Conservation (phyloP, 1,140 invertebrate species). For the Trichonephila inaurata region DNA sequence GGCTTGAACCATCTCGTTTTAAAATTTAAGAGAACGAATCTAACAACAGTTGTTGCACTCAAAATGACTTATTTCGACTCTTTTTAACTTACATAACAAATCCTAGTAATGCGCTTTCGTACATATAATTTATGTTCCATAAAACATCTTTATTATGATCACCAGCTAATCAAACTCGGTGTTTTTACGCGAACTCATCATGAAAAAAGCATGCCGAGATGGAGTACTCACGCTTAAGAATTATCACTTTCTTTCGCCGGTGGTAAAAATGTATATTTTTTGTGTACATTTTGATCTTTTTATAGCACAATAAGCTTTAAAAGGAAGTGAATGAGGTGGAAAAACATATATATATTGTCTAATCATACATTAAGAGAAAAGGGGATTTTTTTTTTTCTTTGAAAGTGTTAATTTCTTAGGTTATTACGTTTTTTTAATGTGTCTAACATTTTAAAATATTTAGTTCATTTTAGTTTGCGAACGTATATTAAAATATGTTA, state of each 20-base stretch:
- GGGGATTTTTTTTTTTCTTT: too few species aligned
- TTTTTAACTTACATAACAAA: neutral
- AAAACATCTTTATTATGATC: neutral
- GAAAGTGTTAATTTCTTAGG: too few species aligned
- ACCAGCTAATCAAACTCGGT: conserved; percentile 9
- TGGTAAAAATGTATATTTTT: neutral
- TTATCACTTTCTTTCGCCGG: neutral
- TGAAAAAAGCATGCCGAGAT: neutral
- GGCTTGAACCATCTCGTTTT: too few species aligned
- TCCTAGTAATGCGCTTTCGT: neutral
- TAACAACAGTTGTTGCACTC: neutral
- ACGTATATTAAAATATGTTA: too few species aligned
- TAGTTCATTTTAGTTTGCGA: too few species aligned
- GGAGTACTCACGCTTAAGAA: neutral
- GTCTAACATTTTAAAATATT: too few species aligned
- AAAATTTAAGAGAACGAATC: too few species aligned
- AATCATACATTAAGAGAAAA: too few species aligned
- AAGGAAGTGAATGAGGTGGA: too few species aligned
- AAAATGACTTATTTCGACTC: neutral
- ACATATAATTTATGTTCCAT: neutral
- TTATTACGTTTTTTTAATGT: too few species aligned
- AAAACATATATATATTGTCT: too few species aligned
- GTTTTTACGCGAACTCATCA: neutral
- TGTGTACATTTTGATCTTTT: neutral
- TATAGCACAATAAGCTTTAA: neutral